Percentiles rank a stretch among this genome's conserved stretches.
phyloP scores from a whole-genome alignment of 2,888 invertebrate species.

The Diloba caeruleocephala region DNA sequence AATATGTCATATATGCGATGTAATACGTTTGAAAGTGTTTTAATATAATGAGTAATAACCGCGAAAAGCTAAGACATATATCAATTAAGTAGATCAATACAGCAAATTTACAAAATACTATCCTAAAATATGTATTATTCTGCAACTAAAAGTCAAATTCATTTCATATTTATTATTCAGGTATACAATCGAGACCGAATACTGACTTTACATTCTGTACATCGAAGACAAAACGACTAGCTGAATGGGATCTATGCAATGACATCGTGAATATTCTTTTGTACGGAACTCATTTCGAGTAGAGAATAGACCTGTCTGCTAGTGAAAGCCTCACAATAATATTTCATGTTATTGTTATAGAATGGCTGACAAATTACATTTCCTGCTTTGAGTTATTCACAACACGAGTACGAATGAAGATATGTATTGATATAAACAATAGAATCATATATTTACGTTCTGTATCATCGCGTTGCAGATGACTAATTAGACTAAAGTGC shows the following conservation, averaged over 20 bases:
- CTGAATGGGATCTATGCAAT: conserved; percentile 58
- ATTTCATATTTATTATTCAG: conserved; percentile 35
- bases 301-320: conserved; percentile 48
- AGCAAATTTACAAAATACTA: background rate
- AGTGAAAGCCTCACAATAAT: conserved; percentile 46
- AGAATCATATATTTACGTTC: conserved; percentile 1
- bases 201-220: conserved; percentile 36
- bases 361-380: conserved; percentile 23
- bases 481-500: background rate
- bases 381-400: conserved; percentile 1
- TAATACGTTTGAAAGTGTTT: too few species aligned
- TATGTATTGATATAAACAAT: conserved; percentile 21
- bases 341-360: conserved; percentile 34
- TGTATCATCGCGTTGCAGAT: background rate
- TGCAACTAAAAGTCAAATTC: conserved; percentile 31
- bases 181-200: conserved; percentile 26
- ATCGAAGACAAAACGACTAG: conserved; percentile 56
- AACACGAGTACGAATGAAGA: background rate
- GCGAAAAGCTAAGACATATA: too few species aligned
- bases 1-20: too few species aligned
- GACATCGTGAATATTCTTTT: conserved; percentile 59
- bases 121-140: conserved; percentile 5
- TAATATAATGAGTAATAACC: too few species aligned
- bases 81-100: background rate
- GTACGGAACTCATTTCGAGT: conserved; percentile 59